These are phyloP conservation scores for Corythornis vintsioides DNA, from an alignment of 2,113 vertebrate genomes.

Conservation along the genomic window DNA sequence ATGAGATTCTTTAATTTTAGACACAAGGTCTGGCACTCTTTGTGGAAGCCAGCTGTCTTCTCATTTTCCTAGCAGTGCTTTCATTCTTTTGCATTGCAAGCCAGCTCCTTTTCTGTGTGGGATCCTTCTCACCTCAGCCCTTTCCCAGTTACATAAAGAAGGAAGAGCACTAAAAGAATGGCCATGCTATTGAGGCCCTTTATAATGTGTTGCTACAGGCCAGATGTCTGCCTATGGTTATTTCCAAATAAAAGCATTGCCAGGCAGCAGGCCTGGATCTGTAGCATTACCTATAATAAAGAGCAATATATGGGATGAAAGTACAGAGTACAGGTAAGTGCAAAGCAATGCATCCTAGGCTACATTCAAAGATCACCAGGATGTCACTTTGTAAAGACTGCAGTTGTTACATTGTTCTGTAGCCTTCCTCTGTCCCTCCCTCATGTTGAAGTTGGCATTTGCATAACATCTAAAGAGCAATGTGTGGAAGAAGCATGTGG, in stretches of 20 bases:
- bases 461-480: neutral
- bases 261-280: neutral
- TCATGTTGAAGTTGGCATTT: neutral
- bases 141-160: conserved; percentile 67
- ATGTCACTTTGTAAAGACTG: neutral
- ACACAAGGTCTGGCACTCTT: conserved; percentile 65
- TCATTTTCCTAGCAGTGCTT: conserved; percentile 65
- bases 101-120: conserved; percentile 53
- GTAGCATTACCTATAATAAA: neutral
- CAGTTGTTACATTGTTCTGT: neutral
- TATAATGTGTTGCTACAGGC: neutral
- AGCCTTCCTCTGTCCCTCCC: neutral
- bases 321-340: neutral
- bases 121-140: conserved; percentile 53
- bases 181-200: neutral
- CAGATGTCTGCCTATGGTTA: conserved; percentile 11
- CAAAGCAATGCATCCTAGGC: neutral
- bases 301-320: neutral
- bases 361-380: neutral
- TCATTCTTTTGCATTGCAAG: conserved; percentile 62
- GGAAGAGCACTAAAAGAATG: neutral
- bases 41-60: conserved; percentile 58
- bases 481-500: neutral
- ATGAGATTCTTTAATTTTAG: conserved; percentile 67
- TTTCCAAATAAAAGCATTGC: neutral